phyloP scores from a whole-genome alignment of 2,113 vertebrate species.

The Gasterosteus aculeatus region DNA sequence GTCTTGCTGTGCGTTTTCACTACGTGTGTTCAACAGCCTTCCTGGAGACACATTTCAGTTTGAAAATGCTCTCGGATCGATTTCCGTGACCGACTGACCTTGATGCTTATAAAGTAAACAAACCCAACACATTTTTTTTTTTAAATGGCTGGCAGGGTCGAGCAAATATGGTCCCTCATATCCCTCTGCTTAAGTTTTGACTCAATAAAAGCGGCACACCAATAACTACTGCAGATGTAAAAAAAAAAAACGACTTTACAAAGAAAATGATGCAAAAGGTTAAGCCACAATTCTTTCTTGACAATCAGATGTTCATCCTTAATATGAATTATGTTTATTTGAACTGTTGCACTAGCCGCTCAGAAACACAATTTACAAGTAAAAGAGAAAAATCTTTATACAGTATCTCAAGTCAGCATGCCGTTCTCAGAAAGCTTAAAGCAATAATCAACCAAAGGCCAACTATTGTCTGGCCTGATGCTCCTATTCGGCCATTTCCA shows the following conservation, averaged over 20 bases:
- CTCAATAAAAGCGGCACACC: constrained; percentile 19
- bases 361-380: neutral
- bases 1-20: constrained; percentile 52
- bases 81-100: constrained; percentile 23
- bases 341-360: neutral
- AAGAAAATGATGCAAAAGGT: constrained; percentile 15
- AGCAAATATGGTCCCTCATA: constrained; percentile 13
- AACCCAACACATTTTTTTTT: constrained; percentile 9
- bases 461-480: neutral
- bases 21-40: constrained; percentile 29
- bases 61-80: constrained; percentile 22
- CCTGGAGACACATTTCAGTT: constrained; percentile 14
- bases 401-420: neutral
- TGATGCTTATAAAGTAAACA: constrained; percentile 36
- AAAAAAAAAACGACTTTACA: constrained; percentile 16
- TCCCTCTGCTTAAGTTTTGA: neutral
- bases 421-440: neutral
- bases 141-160: constrained; percentile 22
- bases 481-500: neutral
- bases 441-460: constrained; percentile 2
- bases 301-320: constrained; percentile 1
- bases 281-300: neutral
- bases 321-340: neutral
- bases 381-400: neutral
- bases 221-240: neutral